A percentile compares a stretch with the other conserved stretches of the same genome.
Evolutionary conservation across 2,888 invertebrate species (phyloP).

Genomic region (Rotaria magnacalcarata): DNA sequence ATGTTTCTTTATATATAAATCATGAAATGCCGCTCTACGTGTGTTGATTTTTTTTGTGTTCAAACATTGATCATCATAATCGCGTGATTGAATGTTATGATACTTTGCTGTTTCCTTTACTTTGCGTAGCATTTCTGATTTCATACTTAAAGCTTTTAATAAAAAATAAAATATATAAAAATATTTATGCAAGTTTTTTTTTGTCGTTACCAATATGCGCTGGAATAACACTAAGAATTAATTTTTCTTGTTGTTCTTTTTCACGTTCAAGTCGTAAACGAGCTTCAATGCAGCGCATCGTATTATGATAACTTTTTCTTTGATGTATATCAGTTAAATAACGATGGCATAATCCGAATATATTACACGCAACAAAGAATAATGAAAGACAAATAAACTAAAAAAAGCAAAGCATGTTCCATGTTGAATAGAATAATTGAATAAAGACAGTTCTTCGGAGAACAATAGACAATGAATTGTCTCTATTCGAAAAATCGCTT

Average conservation of each 20-base stretch:
- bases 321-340: conserved; percentile 81
- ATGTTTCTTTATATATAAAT: conserved; percentile 44
- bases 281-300: conserved; percentile 83
- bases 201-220: conserved; percentile 68
- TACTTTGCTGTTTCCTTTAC: conserved; percentile 37
- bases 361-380: conserved; percentile 72
- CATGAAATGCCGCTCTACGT: conserved; percentile 43
- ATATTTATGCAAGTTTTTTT: too few relatives aligned
- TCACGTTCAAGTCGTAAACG: conserved; percentile 85
- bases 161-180: neutral
- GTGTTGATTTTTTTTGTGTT: conserved; percentile 36
- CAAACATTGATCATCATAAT: neutral
- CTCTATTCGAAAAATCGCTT: too few relatives aligned
- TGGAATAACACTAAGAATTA: conserved; percentile 84
- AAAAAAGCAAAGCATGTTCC: conserved; percentile 50
- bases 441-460: too few relatives aligned
- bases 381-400: conserved; percentile 75
- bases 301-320: conserved; percentile 81
- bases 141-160: conserved; percentile 75
- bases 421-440: too few relatives aligned
- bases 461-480: too few relatives aligned
- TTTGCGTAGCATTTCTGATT: conserved; percentile 68
- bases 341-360: conserved; percentile 80
- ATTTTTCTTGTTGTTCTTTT: conserved; percentile 83
- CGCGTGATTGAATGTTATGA: neutral